Evolutionary conservation across 2,113 vertebrate genomes (phyloP).

Genomic region (Hoplias malabaricus): DNA sequence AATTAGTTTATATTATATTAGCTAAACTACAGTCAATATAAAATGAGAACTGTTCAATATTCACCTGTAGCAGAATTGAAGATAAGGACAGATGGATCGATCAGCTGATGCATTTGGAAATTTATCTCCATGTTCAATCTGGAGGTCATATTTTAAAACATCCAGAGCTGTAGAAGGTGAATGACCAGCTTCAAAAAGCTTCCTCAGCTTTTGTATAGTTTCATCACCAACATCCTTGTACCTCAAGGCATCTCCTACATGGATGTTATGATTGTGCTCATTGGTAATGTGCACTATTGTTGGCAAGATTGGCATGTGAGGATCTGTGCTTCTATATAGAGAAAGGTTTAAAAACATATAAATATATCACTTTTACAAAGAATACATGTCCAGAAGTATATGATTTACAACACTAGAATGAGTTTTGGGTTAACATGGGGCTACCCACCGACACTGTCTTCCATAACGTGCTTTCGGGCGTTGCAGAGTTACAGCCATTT

Average conservation of each 20-base stretch:
- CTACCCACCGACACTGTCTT: constrained; percentile 12
- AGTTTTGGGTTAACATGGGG: not conserved
- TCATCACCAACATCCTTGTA: constrained; percentile 48
- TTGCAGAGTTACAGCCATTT: constrained; percentile 46
- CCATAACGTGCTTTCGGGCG: constrained; percentile 13
- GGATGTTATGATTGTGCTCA: constrained; percentile 52
- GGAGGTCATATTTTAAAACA: constrained; percentile 50
- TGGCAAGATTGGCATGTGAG: constrained; percentile 26
- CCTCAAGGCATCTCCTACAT: constrained; percentile 32
- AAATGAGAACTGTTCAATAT: not conserved
- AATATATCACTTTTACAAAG: not conserved
- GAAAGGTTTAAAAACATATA: not conserved
- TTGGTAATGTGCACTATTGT: constrained; percentile 44
- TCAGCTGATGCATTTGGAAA: constrained; percentile 42
- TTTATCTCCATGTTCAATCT: constrained; percentile 48
- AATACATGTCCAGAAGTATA: not conserved
- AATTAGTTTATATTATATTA: no score
- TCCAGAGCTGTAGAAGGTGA: constrained; percentile 52
- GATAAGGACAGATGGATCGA: constrained; percentile 48
- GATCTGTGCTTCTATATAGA: constrained; percentile 26
- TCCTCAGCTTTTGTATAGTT: constrained; percentile 46
- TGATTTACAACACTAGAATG: not conserved
- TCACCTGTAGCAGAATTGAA: constrained; percentile 54
- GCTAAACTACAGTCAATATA: no score
- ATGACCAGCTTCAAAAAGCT: constrained; percentile 48